Conservation (phyloP, 2,888 invertebrate genomes). For the Sicus ferrugineus region DNA sequence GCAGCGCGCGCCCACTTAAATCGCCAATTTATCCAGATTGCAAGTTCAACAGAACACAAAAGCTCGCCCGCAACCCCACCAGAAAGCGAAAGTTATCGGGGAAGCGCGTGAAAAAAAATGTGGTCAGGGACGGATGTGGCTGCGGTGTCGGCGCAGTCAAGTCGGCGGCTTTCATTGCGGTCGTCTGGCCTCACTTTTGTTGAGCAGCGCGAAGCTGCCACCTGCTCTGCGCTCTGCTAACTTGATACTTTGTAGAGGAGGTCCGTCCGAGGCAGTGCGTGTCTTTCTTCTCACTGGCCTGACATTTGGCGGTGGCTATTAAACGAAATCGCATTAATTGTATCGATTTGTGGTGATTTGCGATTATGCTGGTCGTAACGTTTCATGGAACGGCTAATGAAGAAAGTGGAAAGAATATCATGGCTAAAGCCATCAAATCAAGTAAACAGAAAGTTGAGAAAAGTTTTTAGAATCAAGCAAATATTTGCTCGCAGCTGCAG, state of each 20-base stretch:
- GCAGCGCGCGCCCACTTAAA: too few relatives aligned
- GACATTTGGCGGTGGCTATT: conserved; percentile 5
- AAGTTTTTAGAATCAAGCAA: not conserved
- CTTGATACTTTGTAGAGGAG: conserved; percentile 20
- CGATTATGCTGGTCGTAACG: conserved; percentile 1
- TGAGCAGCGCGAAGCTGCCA: not conserved
- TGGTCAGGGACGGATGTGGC: not conserved
- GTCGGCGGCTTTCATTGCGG: conserved; percentile 3
- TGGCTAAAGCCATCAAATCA: conserved; percentile 13
- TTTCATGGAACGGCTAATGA: not conserved
- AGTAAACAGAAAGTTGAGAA: not conserved
- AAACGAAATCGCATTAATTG: conserved; percentile 2
- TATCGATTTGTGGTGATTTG: conserved; percentile 29
- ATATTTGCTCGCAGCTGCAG: too few relatives aligned
- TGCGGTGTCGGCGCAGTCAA: not conserved
- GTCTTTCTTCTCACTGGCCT: not conserved
- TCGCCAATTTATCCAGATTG: too few relatives aligned
- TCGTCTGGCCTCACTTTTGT: conserved; percentile 3
- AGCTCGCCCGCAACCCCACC: too few relatives aligned
- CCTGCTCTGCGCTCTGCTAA: conserved; percentile 11
- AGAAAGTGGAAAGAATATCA: not conserved
- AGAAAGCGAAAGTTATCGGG: not conserved
- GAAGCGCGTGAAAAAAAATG: not conserved
- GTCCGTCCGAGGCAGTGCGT: not conserved
- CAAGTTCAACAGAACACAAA: not conserved